Evolutionary conservation across 2,797 vertebrate species (phyloP).

Genomic region (Ateles fusciceps): DNA sequence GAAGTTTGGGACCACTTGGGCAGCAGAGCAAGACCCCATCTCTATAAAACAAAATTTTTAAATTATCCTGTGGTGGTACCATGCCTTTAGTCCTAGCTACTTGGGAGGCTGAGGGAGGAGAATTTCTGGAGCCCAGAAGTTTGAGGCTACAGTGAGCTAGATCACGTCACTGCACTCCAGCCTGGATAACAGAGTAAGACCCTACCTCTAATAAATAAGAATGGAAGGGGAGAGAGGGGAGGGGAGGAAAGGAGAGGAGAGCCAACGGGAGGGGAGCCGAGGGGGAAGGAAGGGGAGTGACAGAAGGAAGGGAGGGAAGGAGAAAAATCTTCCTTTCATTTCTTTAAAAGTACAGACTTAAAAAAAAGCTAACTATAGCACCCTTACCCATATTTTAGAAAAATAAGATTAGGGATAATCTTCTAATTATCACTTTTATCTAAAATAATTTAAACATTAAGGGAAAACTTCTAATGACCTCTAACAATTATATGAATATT

Average conservation of each 20-base stretch:
- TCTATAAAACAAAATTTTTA: neutral
- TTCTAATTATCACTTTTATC: neutral
- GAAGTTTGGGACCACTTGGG: neutral
- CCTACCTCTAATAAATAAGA: neutral
- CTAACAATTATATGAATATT: neutral
- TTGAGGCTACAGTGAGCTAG: neutral
- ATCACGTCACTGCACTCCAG: neutral
- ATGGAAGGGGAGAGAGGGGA: neutral
- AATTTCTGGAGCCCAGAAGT: neutral
- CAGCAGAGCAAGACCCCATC: neutral
- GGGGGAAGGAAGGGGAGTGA: neutral
- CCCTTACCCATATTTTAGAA: neutral
- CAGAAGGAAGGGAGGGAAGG: neutral
- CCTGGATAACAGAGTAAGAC: neutral
- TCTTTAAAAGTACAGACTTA: neutral
- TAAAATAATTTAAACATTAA: neutral
- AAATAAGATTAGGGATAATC: neutral
- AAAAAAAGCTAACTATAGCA: neutral
- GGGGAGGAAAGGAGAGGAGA: neutral
- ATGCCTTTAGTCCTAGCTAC: neutral
- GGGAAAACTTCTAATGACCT: neutral
- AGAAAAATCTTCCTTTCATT: neutral
- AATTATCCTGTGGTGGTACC: neutral
- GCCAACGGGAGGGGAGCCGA: fast-evolving
- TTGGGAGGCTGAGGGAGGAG: neutral